These are phyloP conservation scores for Drosophila phalerata DNA, from an alignment of 2,888 invertebrate species.

Conservation along the genomic window DNA sequence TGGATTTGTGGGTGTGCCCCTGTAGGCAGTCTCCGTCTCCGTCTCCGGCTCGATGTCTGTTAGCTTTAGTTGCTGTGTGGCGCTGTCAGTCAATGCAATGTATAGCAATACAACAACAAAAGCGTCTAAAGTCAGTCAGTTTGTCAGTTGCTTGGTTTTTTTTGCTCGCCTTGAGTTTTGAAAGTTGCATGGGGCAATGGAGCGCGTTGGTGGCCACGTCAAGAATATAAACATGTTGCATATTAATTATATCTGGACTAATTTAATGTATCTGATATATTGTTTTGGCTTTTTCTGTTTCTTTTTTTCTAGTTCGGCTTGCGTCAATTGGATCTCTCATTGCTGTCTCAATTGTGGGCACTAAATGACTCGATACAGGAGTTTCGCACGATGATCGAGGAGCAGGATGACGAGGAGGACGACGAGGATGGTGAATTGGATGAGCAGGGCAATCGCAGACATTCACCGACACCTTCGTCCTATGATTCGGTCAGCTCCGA, in stretches of 20 bases:
- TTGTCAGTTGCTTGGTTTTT: conserved; percentile 27
- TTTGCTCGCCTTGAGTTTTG: conserved; percentile 64
- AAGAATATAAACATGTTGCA: conserved; percentile 60
- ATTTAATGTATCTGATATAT: conserved; percentile 43
- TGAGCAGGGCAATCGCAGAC: conserved; percentile 67
- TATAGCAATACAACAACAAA: conserved; percentile 23
- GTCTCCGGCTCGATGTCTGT: conserved; percentile 10
- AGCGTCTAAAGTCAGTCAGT: conserved; percentile 19
- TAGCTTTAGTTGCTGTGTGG: conserved; percentile 58
- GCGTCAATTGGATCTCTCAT: conserved; percentile 94
- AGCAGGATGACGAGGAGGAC: conserved; percentile 82
- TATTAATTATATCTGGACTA: conserved; percentile 49
- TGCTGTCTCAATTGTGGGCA: conserved; percentile 96
- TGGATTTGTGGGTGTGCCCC: conserved; percentile 57
- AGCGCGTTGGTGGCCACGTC: conserved; percentile 68
- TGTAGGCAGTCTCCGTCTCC: conserved; percentile 39
- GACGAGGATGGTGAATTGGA: conserved; percentile 63
- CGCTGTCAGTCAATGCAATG: conserved; percentile 68
- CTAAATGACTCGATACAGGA: conserved; percentile 97
- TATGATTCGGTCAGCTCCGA: conserved; percentile 84
- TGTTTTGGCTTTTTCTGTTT: conserved; percentile 41
- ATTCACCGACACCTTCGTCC: conserved; percentile 84
- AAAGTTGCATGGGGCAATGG: conserved; percentile 55
- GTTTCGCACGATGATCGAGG: conserved; percentile 89
- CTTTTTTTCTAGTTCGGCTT: conserved; percentile 93